Percentiles rank a stretch among this genome's conserved stretches.
Conservation (phyloP, 1,140 invertebrate genomes). For the Solenopsis fugax region DNA sequence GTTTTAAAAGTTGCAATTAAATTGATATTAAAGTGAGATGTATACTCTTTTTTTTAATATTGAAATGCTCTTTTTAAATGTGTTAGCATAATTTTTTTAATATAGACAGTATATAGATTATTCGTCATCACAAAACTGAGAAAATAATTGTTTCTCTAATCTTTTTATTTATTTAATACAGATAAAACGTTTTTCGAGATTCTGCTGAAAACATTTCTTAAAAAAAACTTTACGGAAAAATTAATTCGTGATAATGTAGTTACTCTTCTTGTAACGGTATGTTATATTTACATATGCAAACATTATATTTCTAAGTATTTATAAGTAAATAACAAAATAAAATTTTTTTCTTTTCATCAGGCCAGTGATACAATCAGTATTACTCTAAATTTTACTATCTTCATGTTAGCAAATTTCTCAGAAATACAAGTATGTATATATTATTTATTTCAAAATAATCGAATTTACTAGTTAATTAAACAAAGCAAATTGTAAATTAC, state of each 20-base stretch:
- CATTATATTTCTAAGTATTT: not conserved
- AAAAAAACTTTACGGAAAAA: not conserved
- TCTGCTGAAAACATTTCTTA: not conserved
- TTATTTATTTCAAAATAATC: not conserved
- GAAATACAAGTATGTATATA: conserved; percentile 86
- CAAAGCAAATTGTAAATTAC: not conserved
- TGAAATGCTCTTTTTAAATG: too few species aligned
- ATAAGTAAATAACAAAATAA: not conserved
- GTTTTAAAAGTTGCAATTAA: not conserved
- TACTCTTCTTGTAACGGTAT: not conserved
- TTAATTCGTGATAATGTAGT: not conserved
- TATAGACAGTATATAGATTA: not conserved
- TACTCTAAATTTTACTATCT: conserved; percentile 88
- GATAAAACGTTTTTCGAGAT: not conserved
- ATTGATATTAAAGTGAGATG: not conserved
- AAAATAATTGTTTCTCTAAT: not conserved
- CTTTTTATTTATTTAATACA: conserved; percentile 7
- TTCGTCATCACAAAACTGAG: not conserved
- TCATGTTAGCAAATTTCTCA: conserved; percentile 88
- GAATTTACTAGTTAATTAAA: not conserved
- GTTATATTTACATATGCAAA: not conserved
- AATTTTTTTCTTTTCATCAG: conserved; percentile 72
- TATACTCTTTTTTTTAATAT: not conserved
- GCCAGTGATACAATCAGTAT: conserved; percentile 92
- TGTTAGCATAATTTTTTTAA: not conserved